Base-by-base conservation (phyloP, 2,888 invertebrate genomes). In the Argyresthia goedartella region DNA sequence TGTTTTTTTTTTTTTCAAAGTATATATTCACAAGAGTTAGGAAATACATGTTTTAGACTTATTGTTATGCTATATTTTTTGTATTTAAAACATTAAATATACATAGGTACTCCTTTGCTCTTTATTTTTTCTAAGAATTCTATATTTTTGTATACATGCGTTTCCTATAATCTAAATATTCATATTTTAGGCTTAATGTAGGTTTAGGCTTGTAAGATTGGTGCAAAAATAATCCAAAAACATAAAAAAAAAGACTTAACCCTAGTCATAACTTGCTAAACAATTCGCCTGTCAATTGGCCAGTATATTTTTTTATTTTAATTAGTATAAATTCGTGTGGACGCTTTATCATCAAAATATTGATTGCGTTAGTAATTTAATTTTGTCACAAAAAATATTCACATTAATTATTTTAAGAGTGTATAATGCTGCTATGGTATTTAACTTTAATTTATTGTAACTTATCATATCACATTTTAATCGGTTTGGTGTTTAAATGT, bases 221-320 rank as follows among this genome's bases (percentile, higher is more conserved):
- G 15, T 48, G 14, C 48, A 48, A 48, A 36, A 14, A 36, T 46
- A 51, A 36, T 13, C 46, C 8, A 46, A 51, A 46, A 46, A n/a
- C 16, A 44, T 34, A 35, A 25, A 16, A 51, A 51, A 52, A 52
- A 52, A 48, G 52, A 52, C 52, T 52, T 52, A 52, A 49, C 49
- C 53, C 53, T 53, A 53, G 53, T 53, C 53, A 46, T 44, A 36
- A 42, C 33, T 52, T 41, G 8, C n/a, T n/a, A 8, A 34, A 25
- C 15, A 25, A 35, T 13, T 36, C n/a, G 4, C 13, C 16, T 39
- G 6, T 36, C 13, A 48, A 36, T 52, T 52, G 52, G 52, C 43
- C 52, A 52, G 52, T 52, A 35, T 16, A 25, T n/a, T 33, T 52
- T 8, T 50, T 50, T 51, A 25, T 36, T 44, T 35, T 14, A 43